phyloP scores from a whole-genome alignment of 2,797 vertebrate genomes.

The Sorex maritimensis region DNA sequence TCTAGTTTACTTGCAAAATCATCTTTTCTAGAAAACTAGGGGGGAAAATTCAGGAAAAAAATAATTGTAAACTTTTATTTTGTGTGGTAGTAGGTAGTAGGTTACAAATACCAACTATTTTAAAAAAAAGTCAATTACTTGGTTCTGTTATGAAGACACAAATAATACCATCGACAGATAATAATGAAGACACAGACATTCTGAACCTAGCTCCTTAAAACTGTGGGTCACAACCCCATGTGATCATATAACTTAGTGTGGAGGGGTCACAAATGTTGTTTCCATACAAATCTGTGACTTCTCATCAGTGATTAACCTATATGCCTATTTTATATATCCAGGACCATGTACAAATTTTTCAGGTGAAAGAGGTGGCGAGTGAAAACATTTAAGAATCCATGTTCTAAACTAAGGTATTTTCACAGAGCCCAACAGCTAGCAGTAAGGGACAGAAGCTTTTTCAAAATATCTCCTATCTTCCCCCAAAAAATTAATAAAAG shows the following conservation, averaged over 20 bases:
- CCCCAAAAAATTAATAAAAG: too few species aligned
- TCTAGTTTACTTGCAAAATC: conserved; percentile 32
- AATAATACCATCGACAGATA: conserved; percentile 5
- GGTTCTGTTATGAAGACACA: conserved; percentile 40
- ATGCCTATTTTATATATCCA: too few species aligned
- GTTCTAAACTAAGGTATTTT: conserved; percentile 20
- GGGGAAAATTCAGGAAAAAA: neutral
- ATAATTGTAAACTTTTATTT: neutral
- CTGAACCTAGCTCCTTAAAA: too few species aligned
- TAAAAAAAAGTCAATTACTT: conserved; percentile 4
- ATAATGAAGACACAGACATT: conserved; percentile 34
- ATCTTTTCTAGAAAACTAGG: conserved; percentile 61
- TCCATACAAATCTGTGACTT: too few species aligned
- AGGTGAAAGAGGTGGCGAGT: too few species aligned
- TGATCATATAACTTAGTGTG: too few species aligned
- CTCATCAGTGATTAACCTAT: too few species aligned
- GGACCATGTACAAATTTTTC: too few species aligned
- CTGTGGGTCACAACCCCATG: too few species aligned
- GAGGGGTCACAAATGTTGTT: too few species aligned
- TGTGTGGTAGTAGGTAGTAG: conserved; percentile 47
- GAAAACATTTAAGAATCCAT: too few species aligned
- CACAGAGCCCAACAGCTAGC: neutral
- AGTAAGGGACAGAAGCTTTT: neutral
- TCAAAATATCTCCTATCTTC: neutral
- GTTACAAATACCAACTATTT: conserved; percentile 26